These are phyloP conservation scores for Rhamphomyia laevipes DNA, from an alignment of 2,888 invertebrate species.

Conservation along the genomic window DNA sequence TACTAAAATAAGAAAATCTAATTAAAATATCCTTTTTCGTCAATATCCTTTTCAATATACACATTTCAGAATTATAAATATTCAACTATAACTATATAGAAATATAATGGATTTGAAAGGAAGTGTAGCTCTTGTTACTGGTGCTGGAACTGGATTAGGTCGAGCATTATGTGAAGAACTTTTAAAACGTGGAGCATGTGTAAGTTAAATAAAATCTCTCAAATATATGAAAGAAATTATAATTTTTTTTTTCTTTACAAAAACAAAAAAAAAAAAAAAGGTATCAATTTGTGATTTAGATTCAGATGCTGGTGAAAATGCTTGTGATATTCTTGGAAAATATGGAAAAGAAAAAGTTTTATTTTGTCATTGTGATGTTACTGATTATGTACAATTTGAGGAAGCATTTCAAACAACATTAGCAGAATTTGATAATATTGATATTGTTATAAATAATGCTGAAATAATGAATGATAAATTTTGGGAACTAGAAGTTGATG, in stretches of 20 bases:
- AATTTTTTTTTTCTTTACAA: background rate
- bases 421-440: constrained; percentile 57
- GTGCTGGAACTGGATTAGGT: constrained; percentile 62
- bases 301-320: constrained; percentile 54
- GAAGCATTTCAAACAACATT: constrained; percentile 64
- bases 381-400: constrained; percentile 67
- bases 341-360: constrained; percentile 57
- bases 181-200: constrained; percentile 61
- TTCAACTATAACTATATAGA: too few relatives aligned
- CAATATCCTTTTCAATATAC: too few relatives aligned
- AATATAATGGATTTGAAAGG: constrained; percentile 56
- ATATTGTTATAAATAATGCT: constrained; percentile 70
- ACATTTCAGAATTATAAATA: too few relatives aligned
- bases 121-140: constrained; percentile 60
- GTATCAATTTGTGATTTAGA: constrained; percentile 65
- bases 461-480: constrained; percentile 66
- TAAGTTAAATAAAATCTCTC: constrained; percentile 32
- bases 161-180: constrained; percentile 60
- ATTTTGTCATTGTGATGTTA: constrained; percentile 64
- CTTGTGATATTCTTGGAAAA: constrained; percentile 49
- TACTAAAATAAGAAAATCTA: too few relatives aligned
- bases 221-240: constrained; percentile 21
- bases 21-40: too few relatives aligned
- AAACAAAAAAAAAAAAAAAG: too few relatives aligned
- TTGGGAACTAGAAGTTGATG: constrained; percentile 64